A percentile compares a stretch with the other conserved stretches of the same genome.
These are phyloP conservation scores for Pissodes strobi DNA, from an alignment of 1,140 invertebrate genomes.

Conservation along the genomic window DNA sequence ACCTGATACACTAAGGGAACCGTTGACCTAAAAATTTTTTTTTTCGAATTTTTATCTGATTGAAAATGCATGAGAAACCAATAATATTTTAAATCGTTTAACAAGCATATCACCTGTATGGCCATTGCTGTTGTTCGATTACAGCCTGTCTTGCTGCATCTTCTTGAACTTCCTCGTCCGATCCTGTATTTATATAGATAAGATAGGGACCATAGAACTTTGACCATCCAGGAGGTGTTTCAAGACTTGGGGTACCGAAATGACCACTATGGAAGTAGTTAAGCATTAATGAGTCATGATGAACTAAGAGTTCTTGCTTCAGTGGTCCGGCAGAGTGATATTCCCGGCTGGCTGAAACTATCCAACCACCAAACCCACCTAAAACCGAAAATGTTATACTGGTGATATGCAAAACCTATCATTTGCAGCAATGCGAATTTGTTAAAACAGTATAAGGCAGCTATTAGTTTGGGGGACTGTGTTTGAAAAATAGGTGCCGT, in stretches of 20 bases:
- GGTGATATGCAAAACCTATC: too few species aligned
- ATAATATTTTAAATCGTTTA: too few species aligned
- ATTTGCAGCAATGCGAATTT: too few species aligned
- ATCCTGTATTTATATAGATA: slow-evolving; percentile 20
- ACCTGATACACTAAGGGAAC: not conserved
- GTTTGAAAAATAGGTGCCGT: too few species aligned
- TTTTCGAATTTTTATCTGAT: too few species aligned
- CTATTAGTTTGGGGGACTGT: too few species aligned
- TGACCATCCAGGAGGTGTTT: slow-evolving; percentile 16
- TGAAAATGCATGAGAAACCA: too few species aligned
- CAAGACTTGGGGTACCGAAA: slow-evolving; percentile 10
- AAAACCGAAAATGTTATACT: too few species aligned
- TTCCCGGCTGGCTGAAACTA: slow-evolving; percentile 16
- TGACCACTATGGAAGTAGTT: slow-evolving; percentile 26
- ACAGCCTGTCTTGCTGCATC: slow-evolving; percentile 11
- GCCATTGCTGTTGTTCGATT: slow-evolving; percentile 13
- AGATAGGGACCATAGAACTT: slow-evolving; percentile 17
- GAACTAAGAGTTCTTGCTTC: slow-evolving; percentile 22
- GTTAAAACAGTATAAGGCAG: too few species aligned
- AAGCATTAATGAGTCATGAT: slow-evolving; percentile 21
- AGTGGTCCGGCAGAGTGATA: slow-evolving; percentile 21
- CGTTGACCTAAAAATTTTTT: not conserved
- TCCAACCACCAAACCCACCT: slow-evolving; percentile 25
- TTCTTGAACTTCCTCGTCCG: slow-evolving; percentile 8
- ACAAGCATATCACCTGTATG: slow-evolving; percentile 11